A percentile compares a stretch with the other conserved stretches of the same genome.
These are phyloP conservation scores for Priocnemis perturbator DNA, from an alignment of 2,888 invertebrate species.

Conservation along the genomic window DNA sequence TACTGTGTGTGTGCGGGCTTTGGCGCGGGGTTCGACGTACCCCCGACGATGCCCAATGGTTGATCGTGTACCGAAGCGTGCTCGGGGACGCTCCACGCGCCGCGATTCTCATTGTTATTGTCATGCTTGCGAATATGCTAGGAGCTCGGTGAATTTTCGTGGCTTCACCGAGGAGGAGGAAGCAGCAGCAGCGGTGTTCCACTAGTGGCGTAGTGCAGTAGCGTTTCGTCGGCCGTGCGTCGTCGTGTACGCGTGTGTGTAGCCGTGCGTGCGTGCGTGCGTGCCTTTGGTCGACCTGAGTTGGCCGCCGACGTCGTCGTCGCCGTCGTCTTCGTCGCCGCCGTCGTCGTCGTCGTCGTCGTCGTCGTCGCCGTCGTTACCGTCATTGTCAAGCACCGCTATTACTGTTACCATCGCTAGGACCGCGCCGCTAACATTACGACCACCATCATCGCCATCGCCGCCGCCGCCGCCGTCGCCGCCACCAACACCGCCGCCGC, in stretches of 20 bases:
- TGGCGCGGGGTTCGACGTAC: slow-evolving; percentile 57
- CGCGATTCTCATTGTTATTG: slow-evolving; percentile 67
- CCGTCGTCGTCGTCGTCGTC: slow-evolving; percentile 8
- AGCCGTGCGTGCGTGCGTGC: slow-evolving; percentile 32
- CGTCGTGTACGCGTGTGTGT: slow-evolving; percentile 57
- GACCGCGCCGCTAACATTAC: no score
- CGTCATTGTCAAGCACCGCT: no score
- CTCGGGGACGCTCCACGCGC: slow-evolving; percentile 80
- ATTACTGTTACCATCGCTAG: not conserved
- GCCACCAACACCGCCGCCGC: slow-evolving; percentile 5
- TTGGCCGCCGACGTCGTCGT: slow-evolving; percentile 30
- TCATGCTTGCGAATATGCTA: slow-evolving; percentile 50
- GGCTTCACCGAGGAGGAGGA: slow-evolving; percentile 35
- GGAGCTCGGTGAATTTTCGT: slow-evolving; percentile 55
- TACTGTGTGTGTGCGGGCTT: slow-evolving; percentile 44
- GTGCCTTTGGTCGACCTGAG: slow-evolving; percentile 17
- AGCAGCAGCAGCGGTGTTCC: slow-evolving; percentile 42
- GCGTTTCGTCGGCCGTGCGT: slow-evolving; percentile 31
- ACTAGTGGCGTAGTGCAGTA: slow-evolving; percentile 55
- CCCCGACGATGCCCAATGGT: slow-evolving; percentile 87
- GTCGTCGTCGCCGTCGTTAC: slow-evolving; percentile 1
- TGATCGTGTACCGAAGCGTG: slow-evolving; percentile 82
- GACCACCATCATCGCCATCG: slow-evolving; percentile 1
- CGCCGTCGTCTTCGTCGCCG: slow-evolving; percentile 24
- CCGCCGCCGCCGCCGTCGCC: slow-evolving; percentile 4